Conservation (phyloP, 2,888 invertebrate species). For the Drosophila subsilvestris region DNA sequence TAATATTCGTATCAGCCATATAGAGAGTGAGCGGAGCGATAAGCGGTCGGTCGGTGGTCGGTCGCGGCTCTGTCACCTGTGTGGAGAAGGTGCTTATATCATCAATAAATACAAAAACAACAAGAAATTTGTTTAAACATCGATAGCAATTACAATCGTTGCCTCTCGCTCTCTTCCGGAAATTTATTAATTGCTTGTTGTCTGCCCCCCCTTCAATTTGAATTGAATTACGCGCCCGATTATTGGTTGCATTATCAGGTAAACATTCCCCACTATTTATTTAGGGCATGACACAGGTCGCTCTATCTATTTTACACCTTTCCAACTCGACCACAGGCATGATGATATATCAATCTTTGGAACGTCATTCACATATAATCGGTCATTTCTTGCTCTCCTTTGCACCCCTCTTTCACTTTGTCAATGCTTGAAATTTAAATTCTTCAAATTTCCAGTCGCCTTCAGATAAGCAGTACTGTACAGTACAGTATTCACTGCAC, state of each 20-base stretch:
- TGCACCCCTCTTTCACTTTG: neutral
- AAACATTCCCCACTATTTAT: slow-evolving; percentile 53
- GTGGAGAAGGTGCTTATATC: slow-evolving; percentile 58
- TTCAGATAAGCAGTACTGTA: slow-evolving; percentile 16
- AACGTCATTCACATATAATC: slow-evolving; percentile 23
- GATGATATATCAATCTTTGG: slow-evolving; percentile 39
- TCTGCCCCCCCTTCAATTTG: slow-evolving; percentile 54
- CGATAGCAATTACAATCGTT: slow-evolving; percentile 57
- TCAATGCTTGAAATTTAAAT: slow-evolving; percentile 36
- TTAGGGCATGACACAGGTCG: slow-evolving; percentile 60
- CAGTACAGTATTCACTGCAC: neutral
- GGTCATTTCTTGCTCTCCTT: slow-evolving; percentile 15
- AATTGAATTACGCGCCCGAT: slow-evolving; percentile 73
- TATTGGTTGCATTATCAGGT: slow-evolving; percentile 58
- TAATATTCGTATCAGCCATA: slow-evolving; percentile 53
- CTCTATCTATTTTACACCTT: slow-evolving; percentile 11
- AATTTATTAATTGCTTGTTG: slow-evolving; percentile 72
- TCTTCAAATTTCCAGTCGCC: neutral
- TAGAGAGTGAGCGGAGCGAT: slow-evolving; percentile 43
- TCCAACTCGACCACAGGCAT: neutral
- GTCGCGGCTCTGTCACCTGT: slow-evolving; percentile 48
- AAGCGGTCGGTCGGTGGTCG: slow-evolving; percentile 8
- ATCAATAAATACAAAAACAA: slow-evolving; percentile 61
- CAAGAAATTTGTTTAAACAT: slow-evolving; percentile 69
- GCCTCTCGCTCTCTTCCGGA: slow-evolving; percentile 36